A percentile compares a stretch with the other conserved stretches of the same genome.
phyloP scores from a whole-genome alignment of 2,888 invertebrate genomes.

The Drosophila nigritarsus region DNA sequence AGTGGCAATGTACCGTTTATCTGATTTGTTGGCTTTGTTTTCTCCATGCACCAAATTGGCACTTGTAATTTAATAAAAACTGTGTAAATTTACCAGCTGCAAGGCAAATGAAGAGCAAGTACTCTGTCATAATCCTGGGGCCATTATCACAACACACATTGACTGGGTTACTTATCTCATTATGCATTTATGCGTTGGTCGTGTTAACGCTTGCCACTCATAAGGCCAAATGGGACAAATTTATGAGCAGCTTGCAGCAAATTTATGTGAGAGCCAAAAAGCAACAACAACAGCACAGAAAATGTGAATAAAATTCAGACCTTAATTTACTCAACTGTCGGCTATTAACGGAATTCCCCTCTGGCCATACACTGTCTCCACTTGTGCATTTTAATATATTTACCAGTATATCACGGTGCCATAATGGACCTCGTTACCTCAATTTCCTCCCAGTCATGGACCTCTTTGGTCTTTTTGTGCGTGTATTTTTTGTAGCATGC shows the following conservation, averaged over 20 bases:
- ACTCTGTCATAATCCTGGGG: slow-evolving; percentile 34
- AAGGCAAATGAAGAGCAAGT: slow-evolving; percentile 26
- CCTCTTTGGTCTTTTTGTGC: background rate
- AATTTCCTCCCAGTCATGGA: background rate
- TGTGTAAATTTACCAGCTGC: slow-evolving; percentile 33
- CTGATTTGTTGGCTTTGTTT: slow-evolving; percentile 19
- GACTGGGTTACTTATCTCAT: slow-evolving; percentile 54
- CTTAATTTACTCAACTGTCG: slow-evolving; percentile 30
- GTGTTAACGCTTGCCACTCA: slow-evolving; percentile 44
- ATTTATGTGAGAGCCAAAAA: slow-evolving; percentile 56
- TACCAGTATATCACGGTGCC: slow-evolving; percentile 19
- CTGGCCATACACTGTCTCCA: slow-evolving; percentile 34
- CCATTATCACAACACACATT: slow-evolving; percentile 36
- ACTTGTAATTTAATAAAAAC: slow-evolving; percentile 39
- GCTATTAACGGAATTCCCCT: slow-evolving; percentile 40
- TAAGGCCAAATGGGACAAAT: slow-evolving; percentile 39
- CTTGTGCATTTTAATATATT: slow-evolving; percentile 45
- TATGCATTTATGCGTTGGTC: slow-evolving; percentile 54
- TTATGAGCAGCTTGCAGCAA: slow-evolving; percentile 63
- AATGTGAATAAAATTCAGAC: slow-evolving; percentile 18
- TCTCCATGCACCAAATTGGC: background rate
- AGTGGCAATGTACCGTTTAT: slow-evolving; percentile 12
- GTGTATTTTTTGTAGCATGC: slow-evolving; percentile 20
- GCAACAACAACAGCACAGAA: slow-evolving; percentile 18
- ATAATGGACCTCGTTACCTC: slow-evolving; percentile 3